Conservation (phyloP, 1,140 invertebrate species). For the Halesus radiatus region DNA sequence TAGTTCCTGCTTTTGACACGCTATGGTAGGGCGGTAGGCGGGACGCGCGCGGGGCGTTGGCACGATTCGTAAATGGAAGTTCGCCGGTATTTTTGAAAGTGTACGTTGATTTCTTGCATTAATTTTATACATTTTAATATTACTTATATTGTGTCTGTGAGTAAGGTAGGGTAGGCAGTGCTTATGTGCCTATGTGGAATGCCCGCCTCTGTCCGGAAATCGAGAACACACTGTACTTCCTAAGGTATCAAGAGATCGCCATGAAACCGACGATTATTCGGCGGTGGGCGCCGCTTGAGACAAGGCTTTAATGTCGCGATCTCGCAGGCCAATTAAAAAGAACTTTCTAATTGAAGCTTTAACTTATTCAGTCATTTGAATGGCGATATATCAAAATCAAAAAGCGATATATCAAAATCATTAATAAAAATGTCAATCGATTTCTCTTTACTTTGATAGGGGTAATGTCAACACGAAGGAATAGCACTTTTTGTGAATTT, state of each 20-base stretch:
- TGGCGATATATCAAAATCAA: slow-evolving; percentile 14
- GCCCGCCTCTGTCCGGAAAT: too few relatives aligned
- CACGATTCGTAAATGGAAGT: too few relatives aligned
- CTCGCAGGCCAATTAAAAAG: not conserved
- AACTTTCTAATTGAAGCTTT: slow-evolving; percentile 34
- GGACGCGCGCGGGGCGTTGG: too few relatives aligned
- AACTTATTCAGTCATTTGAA: not conserved
- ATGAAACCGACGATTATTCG: not conserved
- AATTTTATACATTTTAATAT: too few relatives aligned
- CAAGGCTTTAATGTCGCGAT: slow-evolving; percentile 7
- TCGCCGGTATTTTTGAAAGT: too few relatives aligned
- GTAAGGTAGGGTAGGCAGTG: too few relatives aligned
- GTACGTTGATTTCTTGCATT: too few relatives aligned
- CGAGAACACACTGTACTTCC: not conserved
- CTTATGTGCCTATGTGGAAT: too few relatives aligned
- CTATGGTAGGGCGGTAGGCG: too few relatives aligned
- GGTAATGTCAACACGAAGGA: not conserved
- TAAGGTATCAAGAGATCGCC: not conserved
- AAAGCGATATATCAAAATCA: not conserved
- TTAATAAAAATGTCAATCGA: slow-evolving; percentile 31
- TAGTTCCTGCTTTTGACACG: too few relatives aligned
- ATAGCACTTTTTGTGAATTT: not conserved
- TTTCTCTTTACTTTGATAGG: slow-evolving; percentile 17
- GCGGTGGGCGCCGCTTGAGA: not conserved
- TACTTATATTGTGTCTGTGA: too few relatives aligned